Evolutionary conservation across 2,113 vertebrate genomes (phyloP).

Genomic region (Daubentonia madagascariensis): DNA sequence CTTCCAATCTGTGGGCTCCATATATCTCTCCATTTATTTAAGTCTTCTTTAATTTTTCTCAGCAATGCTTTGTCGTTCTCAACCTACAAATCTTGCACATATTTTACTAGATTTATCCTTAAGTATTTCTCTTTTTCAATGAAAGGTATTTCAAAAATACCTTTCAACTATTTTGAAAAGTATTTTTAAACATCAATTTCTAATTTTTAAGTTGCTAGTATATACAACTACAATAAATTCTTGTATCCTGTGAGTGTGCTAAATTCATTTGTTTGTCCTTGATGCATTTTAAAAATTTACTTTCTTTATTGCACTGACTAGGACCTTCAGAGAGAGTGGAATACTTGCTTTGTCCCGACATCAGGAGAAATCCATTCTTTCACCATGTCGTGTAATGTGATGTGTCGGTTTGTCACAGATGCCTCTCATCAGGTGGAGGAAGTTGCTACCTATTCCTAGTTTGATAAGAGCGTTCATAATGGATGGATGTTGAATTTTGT

Average conservation of each 20-base stretch:
- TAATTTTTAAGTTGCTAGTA: too few relatives aligned
- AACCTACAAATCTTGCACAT: too few relatives aligned
- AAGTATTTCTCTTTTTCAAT: neutral
- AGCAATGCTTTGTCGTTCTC: neutral
- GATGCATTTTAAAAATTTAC: accelerated
- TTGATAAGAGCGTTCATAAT: neutral
- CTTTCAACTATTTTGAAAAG: neutral
- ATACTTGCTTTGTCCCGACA: neutral
- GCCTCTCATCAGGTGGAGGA: neutral
- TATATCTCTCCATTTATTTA: too few relatives aligned
- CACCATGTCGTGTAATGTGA: accelerated
- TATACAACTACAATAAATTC: neutral
- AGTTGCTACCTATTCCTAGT: neutral
- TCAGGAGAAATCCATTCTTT: neutral
- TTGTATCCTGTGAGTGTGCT: too few relatives aligned
- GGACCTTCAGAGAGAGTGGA: neutral
- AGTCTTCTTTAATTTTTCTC: neutral
- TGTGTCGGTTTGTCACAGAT: accelerated
- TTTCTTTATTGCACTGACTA: neutral
- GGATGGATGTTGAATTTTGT: neutral
- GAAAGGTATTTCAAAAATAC: too few relatives aligned
- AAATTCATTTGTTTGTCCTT: neutral
- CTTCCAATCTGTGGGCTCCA: neutral
- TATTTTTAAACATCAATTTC: neutral
- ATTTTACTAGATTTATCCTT: neutral